Evolutionary conservation across 2,797 vertebrate genomes (phyloP).

Genomic region (Menidia menidia): DNA sequence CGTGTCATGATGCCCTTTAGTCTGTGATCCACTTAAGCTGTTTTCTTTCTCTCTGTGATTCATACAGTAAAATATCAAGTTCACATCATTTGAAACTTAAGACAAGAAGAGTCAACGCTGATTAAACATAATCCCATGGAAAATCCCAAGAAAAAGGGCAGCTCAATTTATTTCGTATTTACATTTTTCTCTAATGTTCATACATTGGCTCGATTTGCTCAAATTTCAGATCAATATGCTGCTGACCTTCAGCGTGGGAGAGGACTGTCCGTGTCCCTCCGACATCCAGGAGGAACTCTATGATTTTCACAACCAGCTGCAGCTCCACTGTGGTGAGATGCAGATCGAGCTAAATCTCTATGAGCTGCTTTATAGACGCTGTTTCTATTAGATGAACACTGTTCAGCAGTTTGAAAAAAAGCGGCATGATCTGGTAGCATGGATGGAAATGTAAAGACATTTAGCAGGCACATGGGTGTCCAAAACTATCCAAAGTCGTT

Average conservation of each 20-base stretch:
- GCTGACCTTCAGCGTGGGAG: conserved; percentile 93
- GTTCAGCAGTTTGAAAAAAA: conserved; percentile 1
- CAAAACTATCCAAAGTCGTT: not conserved
- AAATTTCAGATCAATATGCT: conserved; percentile 95
- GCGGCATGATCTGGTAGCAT: not conserved
- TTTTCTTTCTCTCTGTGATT: conserved; percentile 12
- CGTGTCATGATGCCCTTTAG: conserved; percentile 46
- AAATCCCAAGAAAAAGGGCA: too few species aligned
- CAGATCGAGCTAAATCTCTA: not conserved
- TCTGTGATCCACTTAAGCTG: conserved; percentile 20
- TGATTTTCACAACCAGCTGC: conserved; percentile 89
- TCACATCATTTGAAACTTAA: conserved; percentile 12
- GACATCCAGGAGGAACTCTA: conserved; percentile 78
- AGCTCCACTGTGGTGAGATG: conserved; percentile 93
- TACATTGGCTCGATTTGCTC: conserved; percentile 28
- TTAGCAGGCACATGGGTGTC: not conserved
- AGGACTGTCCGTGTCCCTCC: conserved; percentile 95
- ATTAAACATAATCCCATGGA: not conserved
- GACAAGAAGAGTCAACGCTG: not conserved
- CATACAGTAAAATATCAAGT: conserved; percentile 2
- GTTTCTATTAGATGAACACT: not conserved
- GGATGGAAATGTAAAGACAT: not conserved
- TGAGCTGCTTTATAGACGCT: not conserved
- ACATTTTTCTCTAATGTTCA: too few species aligned
- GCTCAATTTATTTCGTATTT: too few species aligned